Evolutionary conservation across 2,797 vertebrate species (phyloP).

Genomic region (Acanthopagrus latus): DNA sequence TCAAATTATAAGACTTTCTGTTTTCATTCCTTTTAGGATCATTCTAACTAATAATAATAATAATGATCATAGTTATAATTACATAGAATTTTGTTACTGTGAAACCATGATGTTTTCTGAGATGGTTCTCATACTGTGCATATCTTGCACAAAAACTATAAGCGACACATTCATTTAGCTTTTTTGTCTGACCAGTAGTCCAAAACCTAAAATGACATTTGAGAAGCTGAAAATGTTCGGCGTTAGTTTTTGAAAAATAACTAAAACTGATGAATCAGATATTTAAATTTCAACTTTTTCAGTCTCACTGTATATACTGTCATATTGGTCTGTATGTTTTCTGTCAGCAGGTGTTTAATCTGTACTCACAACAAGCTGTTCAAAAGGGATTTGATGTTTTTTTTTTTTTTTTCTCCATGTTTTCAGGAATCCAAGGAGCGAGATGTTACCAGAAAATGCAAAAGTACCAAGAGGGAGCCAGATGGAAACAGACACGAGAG

Average conservation of each 20-base stretch:
- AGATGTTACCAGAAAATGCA: neutral
- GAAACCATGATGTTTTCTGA: too few relatives aligned
- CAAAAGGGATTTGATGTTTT: neutral
- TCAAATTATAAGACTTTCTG: too few relatives aligned
- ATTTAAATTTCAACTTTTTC: neutral
- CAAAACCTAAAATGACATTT: neutral
- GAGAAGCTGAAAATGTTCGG: neutral
- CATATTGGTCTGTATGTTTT: neutral
- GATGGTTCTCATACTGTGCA: too few relatives aligned
- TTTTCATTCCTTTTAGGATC: too few relatives aligned
- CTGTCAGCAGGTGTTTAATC: neutral
- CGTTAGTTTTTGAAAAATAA: neutral
- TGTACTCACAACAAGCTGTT: constrained; percentile 1
- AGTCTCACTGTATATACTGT: neutral
- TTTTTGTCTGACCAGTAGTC: neutral
- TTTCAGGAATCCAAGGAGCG: constrained; percentile 49
- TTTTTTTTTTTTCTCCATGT: neutral
- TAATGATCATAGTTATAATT: too few relatives aligned
- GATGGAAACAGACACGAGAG: constrained; percentile 27
- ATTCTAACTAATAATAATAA: too few relatives aligned
- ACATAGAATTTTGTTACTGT: too few relatives aligned
- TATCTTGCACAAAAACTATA: neutral
- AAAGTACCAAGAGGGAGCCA: constrained; percentile 15
- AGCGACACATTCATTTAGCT: neutral
- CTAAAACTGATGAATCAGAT: neutral